Evolutionary conservation across 2,888 invertebrate genomes (phyloP).

Genomic region (Drosophila basisetae): DNA sequence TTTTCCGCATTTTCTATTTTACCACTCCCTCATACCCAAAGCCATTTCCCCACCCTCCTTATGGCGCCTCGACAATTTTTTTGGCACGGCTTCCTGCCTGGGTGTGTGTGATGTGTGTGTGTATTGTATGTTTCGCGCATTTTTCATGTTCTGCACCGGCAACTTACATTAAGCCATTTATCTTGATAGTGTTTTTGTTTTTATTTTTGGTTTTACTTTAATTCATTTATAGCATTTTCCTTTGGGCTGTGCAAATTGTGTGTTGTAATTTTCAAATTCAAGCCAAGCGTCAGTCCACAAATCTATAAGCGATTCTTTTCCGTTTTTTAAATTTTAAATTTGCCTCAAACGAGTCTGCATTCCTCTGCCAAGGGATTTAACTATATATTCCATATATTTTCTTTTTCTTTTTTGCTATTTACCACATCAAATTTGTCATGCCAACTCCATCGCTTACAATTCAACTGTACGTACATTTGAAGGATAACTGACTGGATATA

Average conservation of each 20-base stretch:
- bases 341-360: conserved; percentile 40
- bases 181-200: conserved; percentile 58
- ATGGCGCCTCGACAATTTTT: conserved; percentile 42
- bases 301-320: conserved; percentile 22
- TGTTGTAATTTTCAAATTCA: conserved; percentile 39
- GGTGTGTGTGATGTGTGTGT: conserved; percentile 13
- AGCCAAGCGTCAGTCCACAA: conserved; percentile 49
- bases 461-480: neutral
- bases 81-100: conserved; percentile 35
- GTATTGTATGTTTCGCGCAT: conserved; percentile 31
- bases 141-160: conserved; percentile 69
- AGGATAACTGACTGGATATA: neutral
- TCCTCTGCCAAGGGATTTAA: conserved; percentile 16
- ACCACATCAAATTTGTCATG: conserved; percentile 1
- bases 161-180: conserved; percentile 79
- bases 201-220: conserved; percentile 58
- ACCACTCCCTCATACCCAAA: neutral
- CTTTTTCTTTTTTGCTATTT: neutral
- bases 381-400: conserved; percentile 8
- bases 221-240: conserved; percentile 44
- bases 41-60: conserved; percentile 4
- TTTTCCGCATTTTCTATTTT: conserved; percentile 42
- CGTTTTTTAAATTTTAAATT: conserved; percentile 42
- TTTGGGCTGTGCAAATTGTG: conserved; percentile 29
- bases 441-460: neutral